A percentile compares a stretch with the other conserved stretches of the same genome.
Evolutionary conservation across 1,140 invertebrate species (phyloP).

Genomic region (Scaptomyza hsui): DNA sequence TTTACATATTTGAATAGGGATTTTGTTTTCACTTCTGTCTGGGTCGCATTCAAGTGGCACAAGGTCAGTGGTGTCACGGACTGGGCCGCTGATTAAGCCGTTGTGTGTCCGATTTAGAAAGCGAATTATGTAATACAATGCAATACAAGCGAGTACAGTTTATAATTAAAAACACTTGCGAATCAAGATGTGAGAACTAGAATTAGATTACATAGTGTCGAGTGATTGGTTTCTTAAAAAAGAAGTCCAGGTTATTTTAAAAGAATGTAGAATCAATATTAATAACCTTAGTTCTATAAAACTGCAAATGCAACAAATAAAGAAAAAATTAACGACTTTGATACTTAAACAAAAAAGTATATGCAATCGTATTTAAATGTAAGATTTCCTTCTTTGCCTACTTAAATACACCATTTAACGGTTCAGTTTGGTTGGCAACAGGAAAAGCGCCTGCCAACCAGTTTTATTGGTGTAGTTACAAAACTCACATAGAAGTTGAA

Average conservation of each 20-base stretch:
- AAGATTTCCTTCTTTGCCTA: slow-evolving; percentile 31
- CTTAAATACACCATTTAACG: slow-evolving; percentile 23
- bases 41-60: slow-evolving; percentile 75
- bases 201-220: no score
- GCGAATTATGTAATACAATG: slow-evolving; percentile 40
- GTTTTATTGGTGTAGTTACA: slow-evolving; percentile 10
- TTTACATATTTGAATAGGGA: slow-evolving; percentile 75
- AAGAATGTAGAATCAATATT: no score
- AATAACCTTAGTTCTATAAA: no score
- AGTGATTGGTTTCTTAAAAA: no score
- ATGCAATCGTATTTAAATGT: slow-evolving; percentile 4
- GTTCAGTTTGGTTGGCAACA: slow-evolving; percentile 9
- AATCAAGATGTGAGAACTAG: no score
- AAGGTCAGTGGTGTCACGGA: slow-evolving; percentile 67
- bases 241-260: no score
- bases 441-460: slow-evolving; percentile 20
- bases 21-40: slow-evolving; percentile 81
- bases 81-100: slow-evolving; percentile 56
- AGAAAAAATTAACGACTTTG: no score
- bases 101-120: slow-evolving; percentile 24
- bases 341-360: neutral
- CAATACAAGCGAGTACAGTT: neutral
- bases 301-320: no score
- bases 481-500: slow-evolving; percentile 4
- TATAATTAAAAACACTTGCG: neutral